phyloP scores from a whole-genome alignment of 1,140 invertebrate genomes.

The Tenebrio molitor region DNA sequence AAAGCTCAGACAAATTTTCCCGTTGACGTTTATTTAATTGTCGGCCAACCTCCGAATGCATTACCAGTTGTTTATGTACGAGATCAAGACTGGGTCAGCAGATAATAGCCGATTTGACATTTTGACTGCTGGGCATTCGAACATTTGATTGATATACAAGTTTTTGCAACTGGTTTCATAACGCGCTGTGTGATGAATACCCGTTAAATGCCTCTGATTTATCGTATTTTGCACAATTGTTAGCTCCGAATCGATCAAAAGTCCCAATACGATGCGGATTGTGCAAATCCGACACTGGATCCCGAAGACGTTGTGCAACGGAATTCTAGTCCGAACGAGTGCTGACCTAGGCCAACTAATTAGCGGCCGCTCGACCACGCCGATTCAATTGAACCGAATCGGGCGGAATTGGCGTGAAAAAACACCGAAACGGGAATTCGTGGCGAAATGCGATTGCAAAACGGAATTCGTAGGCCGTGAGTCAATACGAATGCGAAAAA shows the following conservation, averaged over 20 bases:
- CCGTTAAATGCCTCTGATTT: conserved; percentile 26
- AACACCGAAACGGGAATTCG: conserved; percentile 1
- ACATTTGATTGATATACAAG: conserved; percentile 30
- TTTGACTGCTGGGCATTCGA: conserved; percentile 28
- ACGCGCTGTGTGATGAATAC: conserved; percentile 9
- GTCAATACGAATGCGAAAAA: not conserved
- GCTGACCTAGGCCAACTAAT: conserved; percentile 33
- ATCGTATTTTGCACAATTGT: conserved; percentile 23
- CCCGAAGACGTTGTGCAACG: conserved; percentile 4
- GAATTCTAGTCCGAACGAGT: conserved; percentile 24
- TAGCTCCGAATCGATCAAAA: not conserved
- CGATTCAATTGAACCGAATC: conserved; percentile 8
- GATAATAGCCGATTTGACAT: conserved; percentile 23
- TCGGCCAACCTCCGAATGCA: conserved; percentile 4
- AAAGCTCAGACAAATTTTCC: conserved; percentile 12
- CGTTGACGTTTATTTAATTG: conserved; percentile 17
- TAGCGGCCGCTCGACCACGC: conserved; percentile 8
- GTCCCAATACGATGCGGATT: not conserved
- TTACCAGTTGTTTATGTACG: conserved; percentile 16
- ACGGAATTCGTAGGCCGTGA: not conserved
- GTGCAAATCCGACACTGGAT: not conserved
- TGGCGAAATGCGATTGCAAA: conserved; percentile 13
- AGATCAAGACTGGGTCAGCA: conserved; percentile 27
- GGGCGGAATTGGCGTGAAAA: conserved; percentile 6
- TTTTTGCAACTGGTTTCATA: conserved; percentile 16